Conservation (phyloP, 2,888 invertebrate genomes). For the Bedellia somnulentella region DNA sequence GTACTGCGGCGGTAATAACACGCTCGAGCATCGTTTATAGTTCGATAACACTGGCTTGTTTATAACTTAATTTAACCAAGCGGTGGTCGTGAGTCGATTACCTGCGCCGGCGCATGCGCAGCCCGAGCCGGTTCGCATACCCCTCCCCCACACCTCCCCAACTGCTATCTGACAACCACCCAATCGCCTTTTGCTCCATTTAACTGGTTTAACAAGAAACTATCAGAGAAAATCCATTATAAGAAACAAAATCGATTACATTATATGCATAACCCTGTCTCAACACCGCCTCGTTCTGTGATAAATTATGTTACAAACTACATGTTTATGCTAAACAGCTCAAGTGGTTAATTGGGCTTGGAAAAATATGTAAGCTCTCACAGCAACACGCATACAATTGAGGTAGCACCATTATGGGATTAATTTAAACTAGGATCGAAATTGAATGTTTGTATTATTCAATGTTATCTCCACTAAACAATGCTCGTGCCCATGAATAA, state of each 20-base stretch:
- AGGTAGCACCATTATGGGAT: too few relatives aligned
- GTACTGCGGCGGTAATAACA: constrained; percentile 20
- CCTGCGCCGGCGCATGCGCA: constrained; percentile 47
- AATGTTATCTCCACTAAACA: too few relatives aligned
- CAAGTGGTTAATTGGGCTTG: constrained; percentile 14
- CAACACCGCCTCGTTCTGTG: too few relatives aligned
- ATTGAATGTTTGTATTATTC: too few relatives aligned
- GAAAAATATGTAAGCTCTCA: too few relatives aligned
- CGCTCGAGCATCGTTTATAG: constrained; percentile 20
- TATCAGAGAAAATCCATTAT: constrained; percentile 20
- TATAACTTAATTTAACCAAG: constrained; percentile 13
- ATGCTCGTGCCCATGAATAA: too few relatives aligned
- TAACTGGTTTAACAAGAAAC: constrained; percentile 7
- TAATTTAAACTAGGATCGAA: too few relatives aligned
- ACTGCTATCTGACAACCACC: too few relatives aligned
- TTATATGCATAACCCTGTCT: too few relatives aligned
- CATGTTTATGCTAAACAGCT: constrained; percentile 15
- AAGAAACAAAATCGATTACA: constrained; percentile 11
- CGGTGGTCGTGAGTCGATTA: constrained; percentile 25
- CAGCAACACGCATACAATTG: too few relatives aligned
- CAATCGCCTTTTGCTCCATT: constrained; percentile 40
- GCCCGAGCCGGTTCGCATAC: constrained; percentile 49
- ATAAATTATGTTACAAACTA: constrained; percentile 9
- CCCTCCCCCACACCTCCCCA: constrained; percentile 19
- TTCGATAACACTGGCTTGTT: constrained; percentile 20